These are phyloP conservation scores for Laticauda colubrina DNA, from an alignment of 2,113 vertebrate genomes.

Conservation along the genomic window DNA sequence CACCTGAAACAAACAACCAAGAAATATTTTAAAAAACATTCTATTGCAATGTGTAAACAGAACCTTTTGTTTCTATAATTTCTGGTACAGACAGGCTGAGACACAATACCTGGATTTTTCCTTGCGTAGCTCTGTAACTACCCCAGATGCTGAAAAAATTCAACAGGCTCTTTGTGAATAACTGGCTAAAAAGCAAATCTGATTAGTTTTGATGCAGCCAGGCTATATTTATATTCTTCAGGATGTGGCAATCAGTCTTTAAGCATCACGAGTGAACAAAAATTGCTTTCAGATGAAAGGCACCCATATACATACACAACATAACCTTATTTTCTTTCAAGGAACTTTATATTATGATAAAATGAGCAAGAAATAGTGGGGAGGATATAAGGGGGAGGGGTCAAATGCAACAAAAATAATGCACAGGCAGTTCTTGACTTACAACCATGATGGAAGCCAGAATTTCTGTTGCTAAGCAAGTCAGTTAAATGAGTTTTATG, in stretches of 20 bases:
- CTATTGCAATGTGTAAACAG: background rate
- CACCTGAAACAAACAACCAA: background rate
- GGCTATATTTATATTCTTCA: background rate
- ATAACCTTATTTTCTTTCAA: background rate
- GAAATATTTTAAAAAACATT: background rate
- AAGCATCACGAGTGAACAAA: background rate
- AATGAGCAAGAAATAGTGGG: background rate
- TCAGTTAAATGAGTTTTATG: background rate
- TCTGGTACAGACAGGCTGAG: background rate
- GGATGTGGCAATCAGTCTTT: background rate
- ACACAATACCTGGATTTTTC: background rate
- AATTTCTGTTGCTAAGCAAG: background rate
- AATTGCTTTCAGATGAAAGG: background rate
- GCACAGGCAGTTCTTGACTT: background rate
- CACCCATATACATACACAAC: background rate
- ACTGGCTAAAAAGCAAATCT: background rate
- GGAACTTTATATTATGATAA: background rate
- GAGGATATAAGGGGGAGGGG: background rate
- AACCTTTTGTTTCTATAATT: background rate
- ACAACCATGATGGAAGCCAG: background rate
- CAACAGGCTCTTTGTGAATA: background rate
- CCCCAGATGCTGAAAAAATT: background rate
- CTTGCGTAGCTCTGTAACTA: background rate
- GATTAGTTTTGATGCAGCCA: background rate
- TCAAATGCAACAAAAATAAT: background rate